Evolutionary conservation across 1,140 invertebrate species (phyloP).

Genomic region (Pseudoatta argentina): DNA sequence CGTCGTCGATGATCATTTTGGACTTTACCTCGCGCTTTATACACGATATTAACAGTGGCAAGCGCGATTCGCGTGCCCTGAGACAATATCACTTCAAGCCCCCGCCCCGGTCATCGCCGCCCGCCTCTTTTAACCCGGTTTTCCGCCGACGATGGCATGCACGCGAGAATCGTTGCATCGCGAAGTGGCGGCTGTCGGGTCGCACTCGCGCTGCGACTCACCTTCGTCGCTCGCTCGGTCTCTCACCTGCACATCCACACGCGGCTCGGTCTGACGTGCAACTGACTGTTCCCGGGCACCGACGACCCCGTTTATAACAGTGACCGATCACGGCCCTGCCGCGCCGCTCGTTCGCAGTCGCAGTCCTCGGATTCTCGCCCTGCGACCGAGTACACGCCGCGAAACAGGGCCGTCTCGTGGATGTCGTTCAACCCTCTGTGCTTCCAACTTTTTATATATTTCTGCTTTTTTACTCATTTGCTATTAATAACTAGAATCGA

Average conservation of each 20-base stretch:
- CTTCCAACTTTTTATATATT: not conserved
- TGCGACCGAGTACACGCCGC: not conserved
- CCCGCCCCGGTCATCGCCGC: not conserved
- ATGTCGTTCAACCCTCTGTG: constrained; percentile 29
- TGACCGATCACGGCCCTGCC: constrained; percentile 72
- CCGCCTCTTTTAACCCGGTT: constrained; percentile 40
- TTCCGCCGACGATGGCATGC: constrained; percentile 15
- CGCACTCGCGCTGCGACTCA: constrained; percentile 61
- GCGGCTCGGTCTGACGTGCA: constrained; percentile 71
- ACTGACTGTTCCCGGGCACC: constrained; percentile 75
- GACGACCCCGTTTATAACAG: constrained; percentile 79
- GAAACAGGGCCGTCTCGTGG: constrained; percentile 49
- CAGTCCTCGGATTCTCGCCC: constrained; percentile 44
- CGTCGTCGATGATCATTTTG: constrained; percentile 23
- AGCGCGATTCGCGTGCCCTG: constrained; percentile 42
- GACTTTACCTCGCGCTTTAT: constrained; percentile 3
- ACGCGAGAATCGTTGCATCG: constrained; percentile 13
- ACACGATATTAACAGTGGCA: constrained; percentile 11
- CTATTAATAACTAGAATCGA: not conserved
- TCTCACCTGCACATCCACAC: constrained; percentile 65
- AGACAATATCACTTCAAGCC: constrained; percentile 40
- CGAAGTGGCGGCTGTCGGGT: constrained; percentile 8
- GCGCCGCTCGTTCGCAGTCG: constrained; percentile 57
- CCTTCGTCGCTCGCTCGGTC: constrained; percentile 54
- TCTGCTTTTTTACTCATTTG: not conserved